Base-by-base conservation (phyloP, 1,140 invertebrate genomes). In the Drosophila virilis region DNA sequence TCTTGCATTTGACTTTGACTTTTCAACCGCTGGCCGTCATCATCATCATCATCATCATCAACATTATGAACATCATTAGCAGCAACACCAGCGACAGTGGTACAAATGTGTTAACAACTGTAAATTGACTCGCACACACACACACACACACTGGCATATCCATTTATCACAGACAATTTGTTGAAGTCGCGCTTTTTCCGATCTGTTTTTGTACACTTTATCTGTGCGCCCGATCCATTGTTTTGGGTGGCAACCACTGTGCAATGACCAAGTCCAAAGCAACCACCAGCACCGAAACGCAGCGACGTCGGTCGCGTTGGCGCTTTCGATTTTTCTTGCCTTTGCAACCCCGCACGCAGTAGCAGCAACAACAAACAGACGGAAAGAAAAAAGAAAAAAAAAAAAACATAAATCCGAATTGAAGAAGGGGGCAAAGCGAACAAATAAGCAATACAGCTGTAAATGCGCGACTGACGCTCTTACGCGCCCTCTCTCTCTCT, bases 1-100 rank as follows among this genome's bases (percentile, higher is more conserved):
- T 83, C 73, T 89, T 84, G 80, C 60, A 88, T 82, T 89, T 88
- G 84, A 88, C 84, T 88, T 88, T 88, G 84, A 88, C 84, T 88
- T 90, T 88, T 88, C 85, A 88, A 88, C 84, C 79, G 84, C 73
- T 74, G 66, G 70, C 76, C 83, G 69, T 66, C 54, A 50, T 33
- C 69, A 22, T 37, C 43, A 54, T 69, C 74, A 43, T 76, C 50
- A 55, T 75, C 55, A 15, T 28, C 40, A 37, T 42, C 35, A 57
- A 33, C 46, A 32, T 28, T 40, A 37, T 42, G 28, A 57, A 33
- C 46, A 32, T n/a, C 51, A 54, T 13, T 2, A 52, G n/a, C 42
- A 64, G n/a, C 46, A 28, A 8, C 8, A 8, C 51, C 8, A 43
- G 38, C 38, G 15, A 73, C 70, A 60, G 46, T 73, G 70, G 55